Conservation (phyloP, 1,140 invertebrate species). For the Stegodyphus mimosarum region DNA sequence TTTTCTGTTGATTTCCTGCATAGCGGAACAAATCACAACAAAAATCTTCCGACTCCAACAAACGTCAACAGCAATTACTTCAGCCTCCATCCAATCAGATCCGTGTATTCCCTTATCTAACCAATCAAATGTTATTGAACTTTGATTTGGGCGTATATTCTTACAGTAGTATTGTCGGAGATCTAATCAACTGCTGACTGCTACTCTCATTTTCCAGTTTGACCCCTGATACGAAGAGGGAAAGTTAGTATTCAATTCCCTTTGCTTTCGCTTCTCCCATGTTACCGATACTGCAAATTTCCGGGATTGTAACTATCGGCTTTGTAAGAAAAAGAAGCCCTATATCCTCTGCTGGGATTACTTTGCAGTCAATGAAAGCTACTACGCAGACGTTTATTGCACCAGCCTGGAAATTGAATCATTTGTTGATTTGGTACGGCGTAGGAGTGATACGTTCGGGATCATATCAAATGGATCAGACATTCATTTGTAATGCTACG, state of each 20-base stretch:
- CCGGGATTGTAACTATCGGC: not conserved
- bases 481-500: too few species aligned
- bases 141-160: constrained; percentile 1
- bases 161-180: not conserved
- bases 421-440: too few species aligned
- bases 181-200: not conserved
- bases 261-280: not conserved
- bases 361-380: too few species aligned
- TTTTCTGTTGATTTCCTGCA: too few species aligned
- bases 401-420: too few species aligned
- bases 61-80: constrained; percentile 4
- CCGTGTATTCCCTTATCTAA: not conserved
- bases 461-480: too few species aligned
- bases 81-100: not conserved
- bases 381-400: too few species aligned
- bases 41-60: not conserved
- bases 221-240: not conserved
- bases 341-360: too few species aligned
- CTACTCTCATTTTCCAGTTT: not conserved
- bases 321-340: too few species aligned
- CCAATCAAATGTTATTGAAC: constrained; percentile 25
- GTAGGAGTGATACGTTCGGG: too few species aligned
- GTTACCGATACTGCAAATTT: not conserved
- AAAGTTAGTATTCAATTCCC: constrained; percentile 12
- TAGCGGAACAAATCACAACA: too few species aligned